Evolutionary conservation across 2,797 vertebrate species (phyloP).

Genomic region (Hafferia zeledoni): DNA sequence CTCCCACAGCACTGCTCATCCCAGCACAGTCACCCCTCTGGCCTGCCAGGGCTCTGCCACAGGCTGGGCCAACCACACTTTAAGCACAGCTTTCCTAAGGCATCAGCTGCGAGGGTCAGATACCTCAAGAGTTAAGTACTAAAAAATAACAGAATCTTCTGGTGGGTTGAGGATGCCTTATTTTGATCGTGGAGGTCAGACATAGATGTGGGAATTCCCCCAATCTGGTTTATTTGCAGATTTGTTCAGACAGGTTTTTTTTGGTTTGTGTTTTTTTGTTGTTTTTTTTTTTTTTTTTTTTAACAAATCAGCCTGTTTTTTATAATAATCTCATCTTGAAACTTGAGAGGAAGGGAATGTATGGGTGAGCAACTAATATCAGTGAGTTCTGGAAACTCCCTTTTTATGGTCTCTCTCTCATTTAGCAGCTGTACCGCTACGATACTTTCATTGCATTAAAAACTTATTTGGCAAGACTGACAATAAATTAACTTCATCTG

Average conservation of each 20-base stretch:
- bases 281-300: neutral
- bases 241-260: conserved; percentile 66
- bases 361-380: conserved; percentile 77
- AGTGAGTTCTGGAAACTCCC: conserved; percentile 82
- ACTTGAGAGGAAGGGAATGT: conserved; percentile 82
- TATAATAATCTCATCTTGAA: conserved; percentile 79
- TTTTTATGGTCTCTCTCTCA: conserved; percentile 70
- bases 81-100: neutral
- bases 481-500: conserved; percentile 14
- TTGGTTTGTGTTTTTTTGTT: conserved; percentile 42
- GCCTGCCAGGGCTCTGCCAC: neutral
- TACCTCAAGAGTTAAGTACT: neutral
- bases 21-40: neutral
- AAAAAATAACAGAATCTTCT: conserved; percentile 3
- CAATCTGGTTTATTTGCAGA: conserved; percentile 57
- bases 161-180: neutral
- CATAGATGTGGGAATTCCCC: conserved; percentile 72
- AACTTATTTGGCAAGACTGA: conserved; percentile 54
- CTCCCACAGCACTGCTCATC: neutral
- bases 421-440: conserved; percentile 61
- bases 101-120: fast-evolving
- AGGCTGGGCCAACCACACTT: neutral
- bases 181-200: conserved; percentile 57
- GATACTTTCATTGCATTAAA: conserved; percentile 47
- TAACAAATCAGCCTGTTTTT: conserved; percentile 68